Conservation (phyloP, 2,888 invertebrate species). For the Ennomos quercinarius region DNA sequence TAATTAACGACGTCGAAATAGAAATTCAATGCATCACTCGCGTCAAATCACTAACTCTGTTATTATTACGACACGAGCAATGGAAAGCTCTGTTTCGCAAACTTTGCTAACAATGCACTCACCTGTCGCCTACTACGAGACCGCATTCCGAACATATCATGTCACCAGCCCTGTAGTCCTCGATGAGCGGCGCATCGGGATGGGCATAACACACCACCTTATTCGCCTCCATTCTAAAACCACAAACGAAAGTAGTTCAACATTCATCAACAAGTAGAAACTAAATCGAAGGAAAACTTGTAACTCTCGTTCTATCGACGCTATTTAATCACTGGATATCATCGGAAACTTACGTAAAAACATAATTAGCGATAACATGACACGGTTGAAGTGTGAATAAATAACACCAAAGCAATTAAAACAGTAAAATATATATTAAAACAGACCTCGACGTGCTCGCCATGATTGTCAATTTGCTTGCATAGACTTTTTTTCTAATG, state of each 20-base stretch:
- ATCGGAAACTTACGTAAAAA: conserved; percentile 59
- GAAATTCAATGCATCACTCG: conserved; percentile 57
- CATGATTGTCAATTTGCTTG: conserved; percentile 76
- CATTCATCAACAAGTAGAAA: conserved; percentile 69
- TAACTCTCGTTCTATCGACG: conserved; percentile 39
- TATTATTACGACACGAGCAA: conserved; percentile 54
- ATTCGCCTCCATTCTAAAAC: conserved; percentile 88
- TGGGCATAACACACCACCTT: conserved; percentile 96
- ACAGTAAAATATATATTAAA: conserved; percentile 70
- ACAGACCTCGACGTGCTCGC: conserved; percentile 89
- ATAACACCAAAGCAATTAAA: conserved; percentile 51
- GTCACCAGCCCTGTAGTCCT: conserved; percentile 99
- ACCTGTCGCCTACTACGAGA: conserved; percentile 99
- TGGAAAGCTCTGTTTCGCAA: conserved; percentile 64
- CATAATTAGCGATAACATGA: conserved; percentile 51
- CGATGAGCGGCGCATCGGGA: conserved; percentile 97
- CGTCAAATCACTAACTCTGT: conserved; percentile 52
- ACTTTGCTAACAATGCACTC: conserved; percentile 62
- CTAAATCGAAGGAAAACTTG: conserved; percentile 51
- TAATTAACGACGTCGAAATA: conserved; percentile 54
- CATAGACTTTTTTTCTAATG: conserved; percentile 30
- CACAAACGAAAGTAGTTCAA: conserved; percentile 70
- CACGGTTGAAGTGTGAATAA: conserved; percentile 48
- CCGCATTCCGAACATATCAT: conserved; percentile 99
- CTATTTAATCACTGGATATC: conserved; percentile 43